Percentiles rank a stretch among this genome's conserved stretches.
Conservation (phyloP, 2,888 invertebrate species). For the Agrilus biguttatus region DNA sequence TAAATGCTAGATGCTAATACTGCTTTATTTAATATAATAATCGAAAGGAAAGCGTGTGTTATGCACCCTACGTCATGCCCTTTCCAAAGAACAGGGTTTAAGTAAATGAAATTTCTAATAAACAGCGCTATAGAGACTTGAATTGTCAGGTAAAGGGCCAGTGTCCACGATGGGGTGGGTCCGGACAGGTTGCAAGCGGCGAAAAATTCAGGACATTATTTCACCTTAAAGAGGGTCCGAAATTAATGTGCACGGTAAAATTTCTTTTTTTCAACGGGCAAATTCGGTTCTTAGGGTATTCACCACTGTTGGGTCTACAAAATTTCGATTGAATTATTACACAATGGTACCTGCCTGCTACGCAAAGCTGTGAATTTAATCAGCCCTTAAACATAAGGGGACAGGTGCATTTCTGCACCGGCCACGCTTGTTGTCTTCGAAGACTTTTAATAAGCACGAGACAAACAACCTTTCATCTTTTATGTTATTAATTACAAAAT, state of each 20-base stretch:
- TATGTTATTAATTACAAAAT: too few relatives aligned
- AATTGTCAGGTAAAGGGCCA: constrained; percentile 11
- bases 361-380: constrained; percentile 22
- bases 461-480: too few relatives aligned
- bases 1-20: too few relatives aligned
- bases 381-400: constrained; percentile 18
- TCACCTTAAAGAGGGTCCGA: constrained; percentile 29
- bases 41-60: too few relatives aligned
- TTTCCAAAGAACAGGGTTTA: too few relatives aligned
- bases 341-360: constrained; percentile 9
- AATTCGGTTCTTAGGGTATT: constrained; percentile 7
- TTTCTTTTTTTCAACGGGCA: constrained; percentile 9
- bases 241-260: constrained; percentile 27
- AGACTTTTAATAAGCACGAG: too few relatives aligned
- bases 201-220: constrained; percentile 21
- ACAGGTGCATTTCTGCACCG: constrained; percentile 23
- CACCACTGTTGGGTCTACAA: neutral
- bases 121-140: constrained; percentile 8
- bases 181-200: constrained; percentile 21
- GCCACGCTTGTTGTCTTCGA: constrained; percentile 9
- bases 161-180: constrained; percentile 13
- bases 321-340: constrained; percentile 11
- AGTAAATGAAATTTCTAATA: neutral
- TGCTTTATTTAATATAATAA: too few relatives aligned
- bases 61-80: too few relatives aligned